phyloP scores from a whole-genome alignment of 2,888 invertebrate species.

The Argyresthia albistria region DNA sequence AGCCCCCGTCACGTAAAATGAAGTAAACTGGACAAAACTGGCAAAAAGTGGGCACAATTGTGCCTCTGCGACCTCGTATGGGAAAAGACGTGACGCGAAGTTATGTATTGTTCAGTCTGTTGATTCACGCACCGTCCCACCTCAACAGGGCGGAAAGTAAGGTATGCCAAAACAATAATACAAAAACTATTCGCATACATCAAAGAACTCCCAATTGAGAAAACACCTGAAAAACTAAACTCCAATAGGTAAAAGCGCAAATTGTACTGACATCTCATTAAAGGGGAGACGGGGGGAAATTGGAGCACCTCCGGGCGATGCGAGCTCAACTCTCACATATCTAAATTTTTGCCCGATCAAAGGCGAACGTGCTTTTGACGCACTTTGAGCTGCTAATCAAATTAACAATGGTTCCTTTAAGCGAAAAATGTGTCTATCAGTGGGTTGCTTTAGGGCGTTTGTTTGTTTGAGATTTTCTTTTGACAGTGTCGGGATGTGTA shows the following conservation, averaged over 20 bases:
- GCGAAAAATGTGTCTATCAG: slow-evolving; percentile 72
- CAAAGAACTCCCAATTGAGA: too few species aligned
- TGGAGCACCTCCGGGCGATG: slow-evolving; percentile 6
- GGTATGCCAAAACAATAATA: slow-evolving; percentile 13
- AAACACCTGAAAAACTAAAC: slow-evolving; percentile 55
- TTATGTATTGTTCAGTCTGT: too few species aligned
- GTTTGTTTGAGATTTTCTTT: slow-evolving; percentile 11
- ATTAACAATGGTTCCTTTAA: slow-evolving; percentile 69
- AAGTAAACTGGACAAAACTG: too few species aligned
- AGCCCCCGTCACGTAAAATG: too few species aligned
- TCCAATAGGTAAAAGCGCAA: slow-evolving; percentile 63
- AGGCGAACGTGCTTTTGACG: slow-evolving; percentile 59
- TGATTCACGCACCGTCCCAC: too few species aligned
- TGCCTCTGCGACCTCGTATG: too few species aligned
- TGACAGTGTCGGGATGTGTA: background rate
- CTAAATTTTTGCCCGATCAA: slow-evolving; percentile 70
- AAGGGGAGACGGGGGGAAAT: slow-evolving; percentile 21
- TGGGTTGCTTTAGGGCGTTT: slow-evolving; percentile 7
- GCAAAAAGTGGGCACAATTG: too few species aligned
- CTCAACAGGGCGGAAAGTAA: too few species aligned
- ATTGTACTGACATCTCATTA: slow-evolving; percentile 73
- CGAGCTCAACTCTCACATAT: slow-evolving; percentile 33
- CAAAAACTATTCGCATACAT: too few species aligned
- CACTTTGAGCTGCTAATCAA: slow-evolving; percentile 70
- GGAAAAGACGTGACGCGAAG: too few species aligned